A percentile compares a stretch with the other conserved stretches of the same genome.
phyloP scores from a whole-genome alignment of 2,113 vertebrate genomes.

The Apistogramma diplotaenia region DNA sequence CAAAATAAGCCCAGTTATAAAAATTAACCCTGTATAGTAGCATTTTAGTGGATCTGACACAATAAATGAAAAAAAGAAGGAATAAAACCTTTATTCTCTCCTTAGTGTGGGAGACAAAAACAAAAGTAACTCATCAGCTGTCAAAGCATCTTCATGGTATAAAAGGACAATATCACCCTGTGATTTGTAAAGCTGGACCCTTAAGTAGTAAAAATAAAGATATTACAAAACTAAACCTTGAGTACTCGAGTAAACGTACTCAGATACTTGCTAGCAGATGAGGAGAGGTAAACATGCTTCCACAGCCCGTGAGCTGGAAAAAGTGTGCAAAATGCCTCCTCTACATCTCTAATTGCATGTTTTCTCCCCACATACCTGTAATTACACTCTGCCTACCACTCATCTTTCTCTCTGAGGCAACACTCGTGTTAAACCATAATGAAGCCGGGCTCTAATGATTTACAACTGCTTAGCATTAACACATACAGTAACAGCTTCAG shows the following conservation, averaged over 20 bases:
- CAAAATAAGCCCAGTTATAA: background rate
- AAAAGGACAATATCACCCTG: background rate
- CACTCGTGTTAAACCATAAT: conserved; percentile 65
- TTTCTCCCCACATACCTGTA: conserved; percentile 71
- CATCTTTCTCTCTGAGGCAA: conserved; percentile 65
- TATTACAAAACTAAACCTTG: background rate
- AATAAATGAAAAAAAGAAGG: background rate
- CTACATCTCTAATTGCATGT: conserved; percentile 75
- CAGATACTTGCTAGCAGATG: background rate
- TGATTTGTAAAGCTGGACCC: background rate
- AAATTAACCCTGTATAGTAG: background rate
- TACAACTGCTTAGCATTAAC: conserved; percentile 65
- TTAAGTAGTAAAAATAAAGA: background rate
- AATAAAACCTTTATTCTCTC: too few species aligned
- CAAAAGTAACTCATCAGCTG: background rate
- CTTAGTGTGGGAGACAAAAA: too few species aligned
- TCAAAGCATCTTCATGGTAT: background rate
- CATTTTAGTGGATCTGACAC: background rate
- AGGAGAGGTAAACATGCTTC: conserved; percentile 23
- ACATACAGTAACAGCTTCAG: conserved; percentile 43
- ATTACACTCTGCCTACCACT: conserved; percentile 67
- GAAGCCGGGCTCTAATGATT: conserved; percentile 68
- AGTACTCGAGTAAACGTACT: background rate
- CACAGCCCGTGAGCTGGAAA: conserved; percentile 24
- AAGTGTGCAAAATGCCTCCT: conserved; percentile 64